Evolutionary conservation across 2,888 invertebrate genomes (phyloP), one percentile per base, ranked within the genome.

Genomic region (Diarsia brunnea): DNA sequence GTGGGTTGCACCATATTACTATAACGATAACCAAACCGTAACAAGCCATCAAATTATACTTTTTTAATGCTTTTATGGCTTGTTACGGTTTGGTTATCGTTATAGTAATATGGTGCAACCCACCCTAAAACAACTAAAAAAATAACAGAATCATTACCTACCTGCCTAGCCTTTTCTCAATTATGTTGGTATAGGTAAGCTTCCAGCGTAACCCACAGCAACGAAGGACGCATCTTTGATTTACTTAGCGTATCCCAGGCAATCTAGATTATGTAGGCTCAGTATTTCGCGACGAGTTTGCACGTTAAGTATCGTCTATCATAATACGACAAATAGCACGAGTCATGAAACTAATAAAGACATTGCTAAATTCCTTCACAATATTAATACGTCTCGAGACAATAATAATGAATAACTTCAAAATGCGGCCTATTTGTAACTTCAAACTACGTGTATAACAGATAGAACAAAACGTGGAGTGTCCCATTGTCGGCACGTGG

Each of bases 401-500:
- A 4, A 3, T 19, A n/a, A n/a, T n/a, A n/a, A n/a, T n/a, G 3
- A 47, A 60, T 5, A 11, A 12, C 21, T 49, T 45, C 19, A 14
- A 47, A 49, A 38, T 38, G 53, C 10, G 2, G 4, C 19, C 27
- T 47, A 60, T 65, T 53, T 53, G 24, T 27, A 12, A 27, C 31
- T 14, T 1, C 31, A 47, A 24, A n/a, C 8, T 45, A 49, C 16
- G 24, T 53, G 10, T 31, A 43, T 58, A 45, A 12, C 31, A 49
- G 21, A 43, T 12, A 27, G 11, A 12, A 75, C 65, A 63, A 51
- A 58, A 64, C 61, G 61, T 21, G 21, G 24, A 45, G 51, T 38
- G 21, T 21, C 49, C 24, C 43, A 65, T 51, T 72, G 71, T 69
- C 60, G 45, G 45, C 24, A 10, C 43, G 51, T 72, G 47, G 67